These are phyloP conservation scores for Agelas oroides DNA, from an alignment of 37 sponge, comb jelly and placozoan genomes.

Conservation along the genomic window DNA sequence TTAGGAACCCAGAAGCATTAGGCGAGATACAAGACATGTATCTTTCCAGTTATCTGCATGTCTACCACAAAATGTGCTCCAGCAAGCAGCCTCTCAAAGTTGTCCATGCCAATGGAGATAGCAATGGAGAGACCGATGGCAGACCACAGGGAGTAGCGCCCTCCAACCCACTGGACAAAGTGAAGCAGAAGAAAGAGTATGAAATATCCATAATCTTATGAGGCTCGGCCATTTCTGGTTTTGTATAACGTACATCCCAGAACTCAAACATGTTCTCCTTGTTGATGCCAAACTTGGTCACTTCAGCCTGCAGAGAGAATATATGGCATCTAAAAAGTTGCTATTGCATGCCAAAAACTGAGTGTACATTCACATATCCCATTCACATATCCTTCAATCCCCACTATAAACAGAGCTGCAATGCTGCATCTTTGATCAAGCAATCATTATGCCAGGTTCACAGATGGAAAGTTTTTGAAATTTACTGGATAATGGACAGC, in stretches of 20 bases:
- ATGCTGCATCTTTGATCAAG: no score
- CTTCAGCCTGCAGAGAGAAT: constrained; percentile 70
- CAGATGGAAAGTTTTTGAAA: no score
- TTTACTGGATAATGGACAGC: no score
- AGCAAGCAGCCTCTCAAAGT: constrained; percentile 92
- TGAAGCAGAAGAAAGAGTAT: background rate
- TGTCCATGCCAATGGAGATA: constrained; percentile 86
- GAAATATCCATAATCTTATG: background rate
- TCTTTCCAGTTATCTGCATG: no score
- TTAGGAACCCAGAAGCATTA: no score
- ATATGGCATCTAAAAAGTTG: background rate
- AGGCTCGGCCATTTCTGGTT: no score
- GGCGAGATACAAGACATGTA: no score
- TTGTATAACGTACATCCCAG: constrained; percentile 92
- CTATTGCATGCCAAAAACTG: background rate
- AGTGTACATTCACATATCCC: no score
- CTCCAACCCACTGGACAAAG: constrained; percentile 95
- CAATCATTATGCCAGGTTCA: no score
- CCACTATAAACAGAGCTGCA: background rate
- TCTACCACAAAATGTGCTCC: constrained; percentile 97
- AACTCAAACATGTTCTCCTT: constrained; percentile 97
- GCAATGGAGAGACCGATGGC: constrained; percentile 98
- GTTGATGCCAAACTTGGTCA: constrained; percentile 96
- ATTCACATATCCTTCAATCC: no score
- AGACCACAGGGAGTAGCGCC: constrained; percentile 98